Percentiles rank a stretch among this genome's conserved stretches.
Evolutionary conservation across 1,140 invertebrate species (phyloP).

Genomic region (Drosophila grimshawi): DNA sequence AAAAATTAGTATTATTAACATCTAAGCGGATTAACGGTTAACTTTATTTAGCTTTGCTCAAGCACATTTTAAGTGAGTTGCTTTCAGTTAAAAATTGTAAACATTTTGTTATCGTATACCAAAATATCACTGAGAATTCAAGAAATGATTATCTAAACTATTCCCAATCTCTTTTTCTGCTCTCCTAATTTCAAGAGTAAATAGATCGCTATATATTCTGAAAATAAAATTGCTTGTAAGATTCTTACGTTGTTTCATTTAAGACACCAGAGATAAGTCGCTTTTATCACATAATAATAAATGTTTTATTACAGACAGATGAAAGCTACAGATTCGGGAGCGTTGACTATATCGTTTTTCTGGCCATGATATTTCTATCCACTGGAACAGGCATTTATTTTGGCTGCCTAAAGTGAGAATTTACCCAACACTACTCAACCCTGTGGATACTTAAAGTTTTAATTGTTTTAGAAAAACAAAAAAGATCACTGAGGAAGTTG

Average conservation of each 20-base stretch:
- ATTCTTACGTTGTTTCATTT: not conserved
- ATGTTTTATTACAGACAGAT: slow-evolving; percentile 36
- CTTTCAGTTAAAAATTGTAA: not conserved
- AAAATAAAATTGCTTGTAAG: too few relatives aligned
- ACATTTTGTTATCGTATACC: not conserved
- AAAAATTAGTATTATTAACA: not conserved
- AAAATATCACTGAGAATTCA: too few relatives aligned
- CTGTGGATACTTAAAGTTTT: not conserved
- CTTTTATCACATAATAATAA: slow-evolving; percentile 11
- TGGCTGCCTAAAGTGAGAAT: slow-evolving; percentile 85
- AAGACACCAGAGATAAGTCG: slow-evolving; percentile 2
- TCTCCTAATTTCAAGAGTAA: too few relatives aligned
- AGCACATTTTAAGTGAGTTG: not conserved
- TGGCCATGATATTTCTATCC: slow-evolving; percentile 87
- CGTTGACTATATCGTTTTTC: slow-evolving; percentile 88
- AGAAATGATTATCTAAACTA: too few relatives aligned
- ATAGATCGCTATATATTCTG: too few relatives aligned
- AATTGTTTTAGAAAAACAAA: slow-evolving; percentile 57
- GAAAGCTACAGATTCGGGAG: slow-evolving; percentile 75
- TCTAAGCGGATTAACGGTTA: not conserved
- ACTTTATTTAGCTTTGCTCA: not conserved
- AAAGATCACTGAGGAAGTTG: slow-evolving; percentile 48
- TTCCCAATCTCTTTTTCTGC: too few relatives aligned
- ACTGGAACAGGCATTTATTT: slow-evolving; percentile 90
- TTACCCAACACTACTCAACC: not conserved